phyloP scores from a whole-genome alignment of 2,113 vertebrate species.

The Notarius quadriscutis region DNA sequence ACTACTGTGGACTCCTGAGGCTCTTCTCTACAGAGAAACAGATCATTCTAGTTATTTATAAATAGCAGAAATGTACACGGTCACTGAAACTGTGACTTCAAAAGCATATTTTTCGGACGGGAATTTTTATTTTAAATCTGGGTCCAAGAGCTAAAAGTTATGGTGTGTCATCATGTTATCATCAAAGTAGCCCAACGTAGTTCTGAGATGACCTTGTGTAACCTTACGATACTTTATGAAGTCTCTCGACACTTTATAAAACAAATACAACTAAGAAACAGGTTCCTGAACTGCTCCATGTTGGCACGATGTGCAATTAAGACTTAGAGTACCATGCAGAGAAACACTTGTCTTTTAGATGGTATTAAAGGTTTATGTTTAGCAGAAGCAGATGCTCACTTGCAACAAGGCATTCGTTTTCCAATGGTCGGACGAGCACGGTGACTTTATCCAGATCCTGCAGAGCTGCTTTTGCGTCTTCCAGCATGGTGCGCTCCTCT shows the following conservation, averaged over 20 bases:
- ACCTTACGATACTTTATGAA: not conserved
- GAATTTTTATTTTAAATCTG: not conserved
- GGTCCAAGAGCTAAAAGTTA: not conserved
- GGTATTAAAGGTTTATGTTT: not conserved
- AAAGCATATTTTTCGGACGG: not conserved
- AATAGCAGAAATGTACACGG: constrained; percentile 1
- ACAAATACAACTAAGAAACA: not conserved
- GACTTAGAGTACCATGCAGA: not conserved
- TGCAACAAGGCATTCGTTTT: constrained; percentile 88
- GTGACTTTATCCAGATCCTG: constrained; percentile 92
- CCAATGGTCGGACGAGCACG: constrained; percentile 89
- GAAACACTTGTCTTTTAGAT: not conserved
- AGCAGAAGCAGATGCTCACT: constrained; percentile 75
- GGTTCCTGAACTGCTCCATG: not conserved
- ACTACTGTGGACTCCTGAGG: constrained; percentile 26
- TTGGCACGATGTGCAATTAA: not conserved
- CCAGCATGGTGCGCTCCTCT: constrained; percentile 91
- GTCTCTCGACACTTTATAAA: not conserved
- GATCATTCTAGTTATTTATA: constrained; percentile 20
- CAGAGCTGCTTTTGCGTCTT: constrained; percentile 90
- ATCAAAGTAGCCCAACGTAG: not conserved
- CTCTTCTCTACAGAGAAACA: constrained; percentile 26
- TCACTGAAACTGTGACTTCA: not conserved
- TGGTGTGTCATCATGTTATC: not conserved
- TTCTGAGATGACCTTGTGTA: constrained; percentile 1